Base-by-base conservation (phyloP, 2,113 vertebrate species). In the Poeciliopsis turrubarensis region DNA sequence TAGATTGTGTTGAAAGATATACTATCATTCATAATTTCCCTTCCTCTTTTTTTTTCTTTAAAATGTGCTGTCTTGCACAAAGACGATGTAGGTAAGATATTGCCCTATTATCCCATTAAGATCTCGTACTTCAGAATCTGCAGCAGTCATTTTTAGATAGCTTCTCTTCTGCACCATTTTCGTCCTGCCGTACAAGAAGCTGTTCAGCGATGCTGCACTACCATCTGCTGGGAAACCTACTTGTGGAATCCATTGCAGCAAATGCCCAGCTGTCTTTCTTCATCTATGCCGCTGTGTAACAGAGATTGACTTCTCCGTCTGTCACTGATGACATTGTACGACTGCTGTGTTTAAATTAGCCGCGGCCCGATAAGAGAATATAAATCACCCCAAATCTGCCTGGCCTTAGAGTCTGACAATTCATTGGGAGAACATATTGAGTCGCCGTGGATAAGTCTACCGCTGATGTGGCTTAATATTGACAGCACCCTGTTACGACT, bases 221-320 rank as follows among this genome's bases (percentile, higher is more conserved):
- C 93, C 93, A 90, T 92, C 94, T 94, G 86, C 82, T 92, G 94
- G 91, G 73, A 61, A 84, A 79, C 69, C 57, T 34, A 54, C 65
- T 51, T 75, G 66, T 79, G 70, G 69, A 80, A 60, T 51, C 64
- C 17, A 60, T 31, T 54, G 9, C 79, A 60, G 54, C 27, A 71
- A 75, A 73, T 7, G 29, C 47, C 68, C 17, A 8, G 31, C 63
- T 69, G 32, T 78, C 76, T 64, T 41, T 64, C 54, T 7, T 61
- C 26, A 71, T 67, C 47, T 54, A 44, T 29, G 44, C 62, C 61
- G 25, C 76, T 60, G 60, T 65, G 30, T 80, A 85, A 83, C 76
- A 78, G 77, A 87, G 83, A 89, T 88, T 73, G 87, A 91, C 89
- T 88, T 84, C 83, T 86, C 80, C 79, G 85, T 87, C 88, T 86